phyloP scores from a whole-genome alignment of 2,888 invertebrate genomes.

The Ferrisia virgata region DNA sequence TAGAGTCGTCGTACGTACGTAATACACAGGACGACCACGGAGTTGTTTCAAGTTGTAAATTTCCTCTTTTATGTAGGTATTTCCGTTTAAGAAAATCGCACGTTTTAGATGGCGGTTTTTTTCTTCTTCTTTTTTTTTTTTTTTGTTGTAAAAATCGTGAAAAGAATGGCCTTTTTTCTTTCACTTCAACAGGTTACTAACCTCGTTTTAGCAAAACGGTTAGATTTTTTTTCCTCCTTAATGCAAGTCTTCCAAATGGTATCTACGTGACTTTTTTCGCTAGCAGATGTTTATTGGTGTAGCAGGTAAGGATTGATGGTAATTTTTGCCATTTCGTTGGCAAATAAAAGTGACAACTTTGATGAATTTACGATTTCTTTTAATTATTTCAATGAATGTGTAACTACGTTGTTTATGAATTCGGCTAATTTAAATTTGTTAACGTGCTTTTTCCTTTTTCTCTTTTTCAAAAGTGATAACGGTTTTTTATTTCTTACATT shows the following conservation, averaged over 20 bases:
- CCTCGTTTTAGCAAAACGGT: neutral
- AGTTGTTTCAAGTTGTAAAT: neutral
- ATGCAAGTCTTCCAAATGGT: neutral
- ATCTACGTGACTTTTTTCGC: constrained; percentile 19
- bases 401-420: neutral
- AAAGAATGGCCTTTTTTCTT: neutral
- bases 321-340: neutral
- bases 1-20: too few species aligned
- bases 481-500: neutral
- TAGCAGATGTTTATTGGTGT: neutral
- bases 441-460: neutral
- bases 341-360: constrained; percentile 4
- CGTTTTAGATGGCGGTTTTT: neutral
- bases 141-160: neutral
- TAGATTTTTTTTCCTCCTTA: neutral
- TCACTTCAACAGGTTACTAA: constrained; percentile 12
- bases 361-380: constrained; percentile 23
- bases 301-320: neutral
- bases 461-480: neutral
- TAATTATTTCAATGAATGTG: constrained; percentile 5
- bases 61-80: neutral
- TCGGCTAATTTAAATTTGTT: neutral
- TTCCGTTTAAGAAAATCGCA: neutral
- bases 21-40: too few species aligned
- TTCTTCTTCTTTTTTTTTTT: too few species aligned